Evolutionary conservation across 1,140 invertebrate species (phyloP), one percentile per base, ranked within the genome.

Genomic region (Panagrolaimus sp.): DNA sequence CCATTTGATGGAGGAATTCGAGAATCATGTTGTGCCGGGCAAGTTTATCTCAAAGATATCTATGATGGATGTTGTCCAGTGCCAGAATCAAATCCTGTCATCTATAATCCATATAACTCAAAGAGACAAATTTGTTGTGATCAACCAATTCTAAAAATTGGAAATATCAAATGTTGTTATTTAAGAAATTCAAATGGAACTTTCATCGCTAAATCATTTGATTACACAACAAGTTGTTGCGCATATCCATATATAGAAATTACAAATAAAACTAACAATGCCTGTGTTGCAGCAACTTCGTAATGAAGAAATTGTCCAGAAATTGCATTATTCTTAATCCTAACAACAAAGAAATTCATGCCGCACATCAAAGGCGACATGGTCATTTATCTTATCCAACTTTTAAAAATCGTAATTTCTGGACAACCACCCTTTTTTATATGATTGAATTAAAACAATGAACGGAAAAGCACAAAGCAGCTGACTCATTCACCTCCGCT

Each of bases 161-260:
- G 55, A 8, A 72, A 69, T 9, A 75, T 47, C 9, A 76, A 76
- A 63, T 76, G 75, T 52, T 76, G 75, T 64, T 78, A 76, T 38
- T 62, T 76, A 32, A 65, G 69, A 43, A 21, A 32, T 21, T 15
- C 24, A 10, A 74, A 70, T 43, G 72, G 75, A 12, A 67, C 43
- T 26, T 76, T 76, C 52, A 45, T 46, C 6, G 77, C 75, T 14
- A 71, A 77, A 64, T 79, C 77, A 45, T 76, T 79, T 62, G 76
- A 76, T 47, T 76, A 65, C 21, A 43, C 63, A 12, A 77, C 62
- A 1, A 45, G 28, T 38, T 76, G 75, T 65, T 76, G 75, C 63
- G 73, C 75, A 6, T 76, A 65, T 52, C 75, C 75, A 8, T 76
- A 66, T 67, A 67, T 24, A 10, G 44, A 68, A 43, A 76, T 76